Base-by-base conservation (phyloP, 2,888 invertebrate species). In the Drosophila dives region DNA sequence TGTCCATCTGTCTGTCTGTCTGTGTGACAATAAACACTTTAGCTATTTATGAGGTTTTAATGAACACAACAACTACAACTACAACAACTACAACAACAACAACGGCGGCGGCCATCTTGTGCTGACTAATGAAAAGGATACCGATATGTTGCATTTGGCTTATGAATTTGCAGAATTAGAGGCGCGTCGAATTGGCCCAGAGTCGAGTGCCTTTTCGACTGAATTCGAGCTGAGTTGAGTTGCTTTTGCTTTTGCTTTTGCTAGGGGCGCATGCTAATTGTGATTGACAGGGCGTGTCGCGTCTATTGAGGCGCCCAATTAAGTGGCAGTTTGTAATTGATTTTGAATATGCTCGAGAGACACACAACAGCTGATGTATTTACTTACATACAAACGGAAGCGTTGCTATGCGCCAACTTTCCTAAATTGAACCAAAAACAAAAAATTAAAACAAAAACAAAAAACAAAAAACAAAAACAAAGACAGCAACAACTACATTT, bases 231-330 rank as follows among this genome's bases (percentile, higher is more conserved):
- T 15, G 45, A 45, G 45, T 45, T 4, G 64, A 23, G 17, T 33
- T 15, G 2, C 15, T 12, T 26, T 29, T 17, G 17, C 3, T 36
- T 11, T 23, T 54, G 10, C 5, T 23, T 55, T 33, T 45, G 64
- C 83, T 75, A 90, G 82, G 89, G 88, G 81, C 82, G 82, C 72
- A 54, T 63, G 80, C 87, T 92, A 92, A 92, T 92, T 92, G 82
- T 91, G 92, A 92, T 92, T 92, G 92, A 92, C 93, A 90, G 83
- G 85, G 81, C 83, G 89, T 86, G 84, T 86, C 89, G 82, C 80
- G 64, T 72, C 82, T 76, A 84, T 86, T 86, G 84, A 84, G 84
- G 80, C 82, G 85, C 82, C 80, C 87, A 89, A 87, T 87, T 89
- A 87, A 89, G 81, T 75, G 77, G 71, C 80, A 83, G 76, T 85